Base-by-base conservation (phyloP, 2,888 invertebrate species). In the Scaptodrosophila latifasciaeformis region DNA sequence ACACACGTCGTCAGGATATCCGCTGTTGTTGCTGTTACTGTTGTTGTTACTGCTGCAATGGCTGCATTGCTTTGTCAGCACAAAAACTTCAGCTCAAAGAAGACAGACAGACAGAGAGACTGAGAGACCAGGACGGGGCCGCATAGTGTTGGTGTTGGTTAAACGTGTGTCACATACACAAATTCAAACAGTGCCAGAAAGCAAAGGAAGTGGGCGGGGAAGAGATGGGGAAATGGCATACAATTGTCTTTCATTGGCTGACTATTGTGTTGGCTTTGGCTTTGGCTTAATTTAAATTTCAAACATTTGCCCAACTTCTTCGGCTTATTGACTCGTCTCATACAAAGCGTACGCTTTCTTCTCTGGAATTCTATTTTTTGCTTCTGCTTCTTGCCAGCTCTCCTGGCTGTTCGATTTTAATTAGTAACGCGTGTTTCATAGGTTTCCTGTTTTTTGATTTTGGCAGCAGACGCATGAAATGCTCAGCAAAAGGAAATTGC, bases 11-110 rank as follows among this genome's bases (percentile, higher is more conserved):
- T 67, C 75, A 77, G 70, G 75, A 74, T 74, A 77, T 74, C 75
- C 75, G 77, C 39, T 39, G 30, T 31, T 19, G 40, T 12, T 10
- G 40, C 10, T 24, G 42, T 9, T 27, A 15, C 21, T 10, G 50
- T 17, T 35, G n/a, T 47, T 34, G 34, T 31, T 39, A 2, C 35
- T 15, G 51, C 59, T 76, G 77, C 74, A 74, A 77, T 75, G n/a
- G n/a, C n/a, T 74, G 67, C 67, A 67, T 40, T 65, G 71, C 74
- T 71, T 75, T 75, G 74, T 78, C 74, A 75, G 78, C 74, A 71
- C 67, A 75, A 76, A 74, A 74, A 74, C 78, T 74, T 69, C 70
- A 67, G 69, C 74, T 74, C 77, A 77, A 68, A 77, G 54, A 61
- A 44, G 54, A 48, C 56, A 37, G 15, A 40, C 43, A 59, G 57